phyloP scores from a whole-genome alignment of 2,888 invertebrate genomes.

The Apoderus coryli region DNA sequence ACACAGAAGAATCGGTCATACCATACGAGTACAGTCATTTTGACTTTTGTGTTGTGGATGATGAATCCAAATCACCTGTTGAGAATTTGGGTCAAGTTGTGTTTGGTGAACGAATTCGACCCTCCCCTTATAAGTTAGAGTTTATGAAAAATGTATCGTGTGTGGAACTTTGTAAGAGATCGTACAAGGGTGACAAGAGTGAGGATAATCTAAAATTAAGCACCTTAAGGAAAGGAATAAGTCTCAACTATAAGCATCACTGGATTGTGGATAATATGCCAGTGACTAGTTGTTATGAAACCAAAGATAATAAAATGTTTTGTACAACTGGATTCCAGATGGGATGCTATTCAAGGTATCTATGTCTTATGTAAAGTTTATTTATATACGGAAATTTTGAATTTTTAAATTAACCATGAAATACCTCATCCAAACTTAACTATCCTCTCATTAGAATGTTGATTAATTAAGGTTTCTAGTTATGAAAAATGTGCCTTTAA shows the following conservation, averaged over 20 bases:
- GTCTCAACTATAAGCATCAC: slow-evolving; percentile 94
- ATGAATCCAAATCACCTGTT: slow-evolving; percentile 65
- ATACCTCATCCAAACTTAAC: too few relatives aligned
- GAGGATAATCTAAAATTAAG: slow-evolving; percentile 50
- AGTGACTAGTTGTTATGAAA: slow-evolving; percentile 76
- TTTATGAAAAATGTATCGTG: slow-evolving; percentile 63
- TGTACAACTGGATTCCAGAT: slow-evolving; percentile 96
- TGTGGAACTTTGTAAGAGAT: slow-evolving; percentile 46
- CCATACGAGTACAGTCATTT: slow-evolving; percentile 98
- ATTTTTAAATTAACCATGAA: too few relatives aligned
- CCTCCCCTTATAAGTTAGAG: slow-evolving; percentile 80
- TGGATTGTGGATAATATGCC: slow-evolving; percentile 99
- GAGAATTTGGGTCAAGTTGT: slow-evolving; percentile 98
- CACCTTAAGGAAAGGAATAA: slow-evolving; percentile 75
- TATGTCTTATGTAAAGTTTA: too few relatives aligned
- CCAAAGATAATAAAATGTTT: slow-evolving; percentile 57
- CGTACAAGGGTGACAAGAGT: slow-evolving; percentile 49
- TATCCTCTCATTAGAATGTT: too few relatives aligned
- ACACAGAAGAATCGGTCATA: slow-evolving; percentile 95
- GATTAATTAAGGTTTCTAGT: too few relatives aligned
- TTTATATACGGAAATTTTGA: too few relatives aligned
- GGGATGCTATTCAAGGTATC: slow-evolving; percentile 74
- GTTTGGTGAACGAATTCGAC: slow-evolving; percentile 95
- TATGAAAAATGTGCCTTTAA: too few relatives aligned
- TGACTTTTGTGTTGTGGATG: slow-evolving; percentile 77